phyloP scores from a whole-genome alignment of 2,888 invertebrate species.

The Calameuta pallipes region DNA sequence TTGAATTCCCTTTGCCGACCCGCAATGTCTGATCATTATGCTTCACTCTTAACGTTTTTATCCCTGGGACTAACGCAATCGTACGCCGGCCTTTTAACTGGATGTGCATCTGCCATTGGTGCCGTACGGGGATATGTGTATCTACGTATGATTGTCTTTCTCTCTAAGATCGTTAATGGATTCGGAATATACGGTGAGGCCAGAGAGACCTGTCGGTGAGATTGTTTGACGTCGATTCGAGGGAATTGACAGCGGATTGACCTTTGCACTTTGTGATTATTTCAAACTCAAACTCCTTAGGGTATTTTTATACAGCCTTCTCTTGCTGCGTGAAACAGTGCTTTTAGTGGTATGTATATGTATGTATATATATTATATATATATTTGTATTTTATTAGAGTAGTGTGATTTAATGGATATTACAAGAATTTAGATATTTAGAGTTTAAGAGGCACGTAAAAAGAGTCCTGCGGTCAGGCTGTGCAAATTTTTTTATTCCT shows the following conservation, averaged over 20 bases:
- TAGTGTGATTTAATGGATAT: not conserved
- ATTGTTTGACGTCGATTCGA: not conserved
- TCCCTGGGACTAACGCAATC: conserved; percentile 3
- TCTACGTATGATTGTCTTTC: not conserved
- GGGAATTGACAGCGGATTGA: not conserved
- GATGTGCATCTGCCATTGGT: not conserved
- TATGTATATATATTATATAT: not conserved
- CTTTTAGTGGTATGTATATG: not conserved
- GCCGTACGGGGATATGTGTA: not conserved
- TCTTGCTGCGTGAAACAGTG: not conserved
- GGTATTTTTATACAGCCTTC: not conserved
- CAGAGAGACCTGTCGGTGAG: not conserved
- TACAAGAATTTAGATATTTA: not conserved
- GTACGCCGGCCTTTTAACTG: conserved; percentile 1
- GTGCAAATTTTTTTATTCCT: not conserved
- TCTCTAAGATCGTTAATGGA: not conserved
- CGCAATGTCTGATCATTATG: conserved; percentile 1
- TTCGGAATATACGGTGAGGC: not conserved
- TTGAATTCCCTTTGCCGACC: not conserved
- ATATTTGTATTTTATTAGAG: not conserved
- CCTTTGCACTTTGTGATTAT: not conserved
- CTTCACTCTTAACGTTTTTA: conserved; percentile 6
- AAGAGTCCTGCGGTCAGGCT: not conserved
- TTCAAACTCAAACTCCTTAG: not conserved
- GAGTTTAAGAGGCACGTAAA: not conserved